phyloP scores from a whole-genome alignment of 2,797 vertebrate genomes.

The Falco peregrinus region DNA sequence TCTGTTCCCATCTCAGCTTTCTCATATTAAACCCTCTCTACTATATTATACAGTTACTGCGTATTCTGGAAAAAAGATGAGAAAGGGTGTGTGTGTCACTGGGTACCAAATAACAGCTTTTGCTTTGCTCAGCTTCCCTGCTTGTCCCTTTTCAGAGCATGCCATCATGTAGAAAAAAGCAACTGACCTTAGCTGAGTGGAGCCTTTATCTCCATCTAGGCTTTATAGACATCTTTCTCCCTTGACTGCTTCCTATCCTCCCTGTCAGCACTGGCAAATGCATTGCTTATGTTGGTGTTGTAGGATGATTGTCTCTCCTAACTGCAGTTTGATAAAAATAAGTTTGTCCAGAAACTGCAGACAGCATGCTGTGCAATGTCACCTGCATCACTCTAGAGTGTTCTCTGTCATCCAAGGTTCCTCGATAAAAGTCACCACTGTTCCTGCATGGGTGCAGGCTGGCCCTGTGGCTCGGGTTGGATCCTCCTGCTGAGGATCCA shows the following conservation, averaged over 20 bases:
- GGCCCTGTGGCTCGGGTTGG: neutral
- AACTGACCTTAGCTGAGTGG: neutral
- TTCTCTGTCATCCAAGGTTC: neutral
- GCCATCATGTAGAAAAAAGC: neutral
- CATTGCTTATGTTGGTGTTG: neutral
- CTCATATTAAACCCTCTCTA: neutral
- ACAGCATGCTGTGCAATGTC: rapidly evolving
- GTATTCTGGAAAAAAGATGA: neutral
- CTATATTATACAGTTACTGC: neutral
- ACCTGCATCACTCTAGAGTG: neutral
- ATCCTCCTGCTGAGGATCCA: neutral
- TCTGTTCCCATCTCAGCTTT: neutral
- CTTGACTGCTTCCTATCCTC: neutral
- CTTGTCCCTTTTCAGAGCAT: neutral
- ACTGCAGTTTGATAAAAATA: neutral
- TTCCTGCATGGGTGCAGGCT: neutral
- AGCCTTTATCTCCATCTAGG: neutral
- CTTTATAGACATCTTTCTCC: neutral
- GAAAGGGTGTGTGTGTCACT: neutral
- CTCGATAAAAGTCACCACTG: neutral
- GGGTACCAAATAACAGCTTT: neutral
- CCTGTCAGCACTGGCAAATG: neutral
- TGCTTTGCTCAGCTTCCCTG: neutral
- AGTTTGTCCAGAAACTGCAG: neutral
- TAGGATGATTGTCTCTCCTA: neutral